Percentiles rank a stretch among this genome's conserved stretches.
phyloP scores from a whole-genome alignment of 2,888 invertebrate species.

The Chromoteleia sp. region DNA sequence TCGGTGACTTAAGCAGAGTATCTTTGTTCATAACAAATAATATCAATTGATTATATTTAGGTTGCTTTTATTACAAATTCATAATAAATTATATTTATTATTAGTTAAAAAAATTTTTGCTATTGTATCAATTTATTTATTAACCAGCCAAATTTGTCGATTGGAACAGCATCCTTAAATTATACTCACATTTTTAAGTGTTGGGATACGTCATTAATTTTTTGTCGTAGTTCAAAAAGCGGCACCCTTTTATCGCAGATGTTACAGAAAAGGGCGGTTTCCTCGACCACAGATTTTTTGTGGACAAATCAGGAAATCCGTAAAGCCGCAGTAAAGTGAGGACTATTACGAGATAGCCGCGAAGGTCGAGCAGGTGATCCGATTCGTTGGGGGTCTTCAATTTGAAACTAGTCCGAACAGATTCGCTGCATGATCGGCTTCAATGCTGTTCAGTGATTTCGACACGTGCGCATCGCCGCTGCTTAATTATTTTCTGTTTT shows the following conservation, averaged over 20 bases:
- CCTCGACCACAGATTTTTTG: conserved; percentile 55
- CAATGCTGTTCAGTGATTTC: conserved; percentile 9
- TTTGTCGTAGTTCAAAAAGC: conserved; percentile 38
- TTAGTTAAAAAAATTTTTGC: too few species aligned
- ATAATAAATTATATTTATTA: too few species aligned
- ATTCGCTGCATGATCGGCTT: conserved; percentile 63
- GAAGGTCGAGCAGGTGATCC: conserved; percentile 76
- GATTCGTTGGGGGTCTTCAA: conserved; percentile 74
- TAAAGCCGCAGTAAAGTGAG: conserved; percentile 53
- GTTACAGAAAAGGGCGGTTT: conserved; percentile 36
- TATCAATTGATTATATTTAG: too few species aligned
- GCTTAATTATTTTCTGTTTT: too few species aligned
- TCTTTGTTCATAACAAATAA: too few species aligned
- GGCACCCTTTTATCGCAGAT: conserved; percentile 60
- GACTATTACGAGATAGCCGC: conserved; percentile 49
- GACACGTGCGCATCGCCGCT: conserved; percentile 40
- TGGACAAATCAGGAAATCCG: conserved; percentile 53
- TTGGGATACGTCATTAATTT: conserved; percentile 56
- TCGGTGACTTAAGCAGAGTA: too few species aligned
- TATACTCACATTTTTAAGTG: too few species aligned
- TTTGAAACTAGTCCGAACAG: conserved; percentile 76
- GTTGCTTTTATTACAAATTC: too few species aligned
- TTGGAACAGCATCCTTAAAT: too few species aligned
- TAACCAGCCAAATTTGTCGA: too few species aligned
- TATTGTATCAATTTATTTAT: too few species aligned